Conservation (phyloP, 2,113 vertebrate species). For the Xiphophorus couchianus region DNA sequence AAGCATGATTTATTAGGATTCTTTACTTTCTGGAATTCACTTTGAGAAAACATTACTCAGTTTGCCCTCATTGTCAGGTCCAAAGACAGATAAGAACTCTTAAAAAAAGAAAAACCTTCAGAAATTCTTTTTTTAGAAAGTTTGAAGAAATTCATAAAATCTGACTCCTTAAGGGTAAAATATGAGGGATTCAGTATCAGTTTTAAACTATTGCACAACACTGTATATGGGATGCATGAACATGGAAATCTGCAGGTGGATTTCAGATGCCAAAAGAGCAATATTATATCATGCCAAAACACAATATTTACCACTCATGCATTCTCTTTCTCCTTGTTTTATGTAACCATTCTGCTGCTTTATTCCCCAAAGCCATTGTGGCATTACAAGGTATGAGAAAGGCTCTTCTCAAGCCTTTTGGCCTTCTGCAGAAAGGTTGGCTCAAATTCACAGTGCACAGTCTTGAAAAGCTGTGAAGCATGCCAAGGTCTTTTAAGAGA, state of each 20-base stretch:
- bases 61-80: no score
- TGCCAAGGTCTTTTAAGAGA: constrained; percentile 60
- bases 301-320: constrained; percentile 22
- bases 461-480: constrained; percentile 48
- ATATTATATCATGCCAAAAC: not conserved
- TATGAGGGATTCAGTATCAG: not conserved
- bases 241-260: not conserved
- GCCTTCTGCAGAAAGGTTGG: constrained; percentile 58
- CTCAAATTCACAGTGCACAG: constrained; percentile 54
- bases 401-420: constrained; percentile 61
- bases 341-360: constrained; percentile 18
- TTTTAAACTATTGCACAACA: not conserved
- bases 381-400: constrained; percentile 59
- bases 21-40: no score
- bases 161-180: not conserved
- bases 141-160: not conserved
- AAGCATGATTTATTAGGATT: no score
- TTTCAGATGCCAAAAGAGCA: not conserved
- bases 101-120: no score
- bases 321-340: constrained; percentile 25
- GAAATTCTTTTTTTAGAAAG: no score
- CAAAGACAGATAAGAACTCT: no score
- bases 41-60: no score
- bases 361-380: constrained; percentile 41
- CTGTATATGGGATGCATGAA: not conserved